phyloP scores from a whole-genome alignment of 2,797 vertebrate species.

The Hephaestus fuliginosus region DNA sequence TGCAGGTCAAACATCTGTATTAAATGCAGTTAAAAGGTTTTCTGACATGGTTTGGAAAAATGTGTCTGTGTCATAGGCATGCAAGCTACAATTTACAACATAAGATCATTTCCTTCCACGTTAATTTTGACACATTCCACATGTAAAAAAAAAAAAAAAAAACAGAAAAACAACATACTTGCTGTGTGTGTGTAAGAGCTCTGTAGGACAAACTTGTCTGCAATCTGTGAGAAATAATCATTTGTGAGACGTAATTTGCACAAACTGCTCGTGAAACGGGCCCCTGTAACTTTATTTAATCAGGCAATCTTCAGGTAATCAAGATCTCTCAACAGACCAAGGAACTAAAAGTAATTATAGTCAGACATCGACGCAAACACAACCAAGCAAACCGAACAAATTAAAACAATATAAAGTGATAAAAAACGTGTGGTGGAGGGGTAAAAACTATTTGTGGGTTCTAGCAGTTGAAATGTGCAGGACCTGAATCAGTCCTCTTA shows the following conservation, averaged over 20 bases:
- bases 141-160: no score
- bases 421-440: background rate
- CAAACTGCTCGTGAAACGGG: background rate
- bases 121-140: background rate
- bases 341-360: background rate
- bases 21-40: background rate
- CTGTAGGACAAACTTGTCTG: background rate
- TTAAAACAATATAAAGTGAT: background rate
- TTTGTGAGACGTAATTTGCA: background rate
- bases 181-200: background rate
- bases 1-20: background rate
- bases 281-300: no score
- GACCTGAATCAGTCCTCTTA: background rate
- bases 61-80: background rate
- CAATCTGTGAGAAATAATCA: background rate
- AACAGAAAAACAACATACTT: background rate
- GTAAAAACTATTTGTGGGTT: background rate
- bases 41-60: background rate
- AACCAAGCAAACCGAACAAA: background rate
- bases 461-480: background rate
- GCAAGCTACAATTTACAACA: background rate
- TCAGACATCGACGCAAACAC: background rate
- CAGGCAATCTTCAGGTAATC: background rate
- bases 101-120: background rate
- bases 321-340: background rate